Conservation (phyloP, 2,888 invertebrate species). For the Sipha maydis region DNA sequence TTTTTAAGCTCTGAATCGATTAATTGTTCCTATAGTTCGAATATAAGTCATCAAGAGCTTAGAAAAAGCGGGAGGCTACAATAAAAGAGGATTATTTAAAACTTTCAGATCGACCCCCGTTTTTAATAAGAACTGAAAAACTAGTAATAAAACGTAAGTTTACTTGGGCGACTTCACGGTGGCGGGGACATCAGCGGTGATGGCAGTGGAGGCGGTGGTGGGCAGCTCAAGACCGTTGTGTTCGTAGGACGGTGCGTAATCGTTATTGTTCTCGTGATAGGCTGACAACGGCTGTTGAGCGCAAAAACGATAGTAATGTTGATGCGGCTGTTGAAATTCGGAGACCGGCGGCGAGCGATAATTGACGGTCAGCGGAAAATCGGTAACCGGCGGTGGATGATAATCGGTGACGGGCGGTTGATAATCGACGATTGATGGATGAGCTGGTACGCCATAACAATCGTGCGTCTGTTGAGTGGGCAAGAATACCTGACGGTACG, state of each 20-base stretch:
- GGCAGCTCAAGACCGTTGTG: too few species aligned
- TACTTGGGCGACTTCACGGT: too few species aligned
- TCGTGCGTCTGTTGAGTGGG: constrained; percentile 9
- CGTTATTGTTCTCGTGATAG: background rate
- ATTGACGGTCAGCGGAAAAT: constrained; percentile 11
- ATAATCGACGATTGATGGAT: constrained; percentile 20
- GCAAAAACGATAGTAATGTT: background rate
- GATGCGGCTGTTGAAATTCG: constrained; percentile 30
- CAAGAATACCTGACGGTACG: background rate
- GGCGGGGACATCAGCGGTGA: too few species aligned
- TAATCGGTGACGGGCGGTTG: background rate
- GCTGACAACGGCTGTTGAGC: background rate
- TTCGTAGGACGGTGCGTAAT: background rate
- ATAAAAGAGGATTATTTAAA: too few species aligned
- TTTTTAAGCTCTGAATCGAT: too few species aligned
- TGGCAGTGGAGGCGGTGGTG: background rate
- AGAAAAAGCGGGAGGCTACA: too few species aligned
- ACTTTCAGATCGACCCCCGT: too few species aligned
- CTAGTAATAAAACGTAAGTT: too few species aligned
- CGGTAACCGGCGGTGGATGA: background rate
- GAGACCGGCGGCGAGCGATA: background rate
- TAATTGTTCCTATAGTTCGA: too few species aligned
- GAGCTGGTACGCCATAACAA: constrained; percentile 47
- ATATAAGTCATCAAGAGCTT: too few species aligned
- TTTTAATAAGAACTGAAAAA: too few species aligned